Percentiles rank a stretch among this genome's conserved stretches.
Conservation (phyloP, 2,797 vertebrate genomes). For the Ibycter americanus region DNA sequence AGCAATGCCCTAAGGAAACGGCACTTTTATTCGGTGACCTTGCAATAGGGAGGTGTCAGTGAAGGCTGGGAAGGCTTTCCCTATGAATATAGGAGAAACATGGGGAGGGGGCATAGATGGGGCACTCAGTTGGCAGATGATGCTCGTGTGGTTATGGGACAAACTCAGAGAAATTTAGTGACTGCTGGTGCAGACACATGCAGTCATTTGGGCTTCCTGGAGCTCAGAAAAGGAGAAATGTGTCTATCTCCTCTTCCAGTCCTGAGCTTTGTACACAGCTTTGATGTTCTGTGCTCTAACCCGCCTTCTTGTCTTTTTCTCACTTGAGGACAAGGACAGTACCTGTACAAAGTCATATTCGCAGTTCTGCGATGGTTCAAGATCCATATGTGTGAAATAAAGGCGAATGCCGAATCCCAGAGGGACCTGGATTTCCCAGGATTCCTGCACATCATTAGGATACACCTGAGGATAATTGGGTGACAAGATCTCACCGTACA, state of each 20-base stretch:
- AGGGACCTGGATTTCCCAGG: slow-evolving; percentile 86
- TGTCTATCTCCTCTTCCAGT: background rate
- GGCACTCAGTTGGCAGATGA: background rate
- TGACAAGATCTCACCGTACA: slow-evolving; percentile 84
- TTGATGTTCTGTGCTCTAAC: background rate
- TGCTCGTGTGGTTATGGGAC: background rate
- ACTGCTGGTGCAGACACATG: background rate
- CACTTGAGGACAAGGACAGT: background rate
- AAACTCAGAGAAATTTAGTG: background rate
- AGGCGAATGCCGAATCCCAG: slow-evolving; percentile 83
- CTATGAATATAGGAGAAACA: background rate
- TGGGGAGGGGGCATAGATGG: accelerated
- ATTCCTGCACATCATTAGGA: slow-evolving; percentile 72
- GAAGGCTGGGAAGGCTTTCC: background rate
- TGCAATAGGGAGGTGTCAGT: background rate
- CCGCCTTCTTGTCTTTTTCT: background rate
- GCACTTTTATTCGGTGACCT: background rate
- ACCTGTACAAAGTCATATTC: slow-evolving; percentile 89
- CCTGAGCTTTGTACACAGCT: background rate
- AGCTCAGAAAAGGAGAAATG: background rate
- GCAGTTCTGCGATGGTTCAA: slow-evolving; percentile 87
- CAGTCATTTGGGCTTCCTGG: background rate
- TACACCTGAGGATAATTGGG: slow-evolving; percentile 89
- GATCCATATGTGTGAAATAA: slow-evolving; percentile 87
- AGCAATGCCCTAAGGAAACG: background rate